Conservation (phyloP, 2,113 vertebrate species). For the Gallinago paraguaiae region DNA sequence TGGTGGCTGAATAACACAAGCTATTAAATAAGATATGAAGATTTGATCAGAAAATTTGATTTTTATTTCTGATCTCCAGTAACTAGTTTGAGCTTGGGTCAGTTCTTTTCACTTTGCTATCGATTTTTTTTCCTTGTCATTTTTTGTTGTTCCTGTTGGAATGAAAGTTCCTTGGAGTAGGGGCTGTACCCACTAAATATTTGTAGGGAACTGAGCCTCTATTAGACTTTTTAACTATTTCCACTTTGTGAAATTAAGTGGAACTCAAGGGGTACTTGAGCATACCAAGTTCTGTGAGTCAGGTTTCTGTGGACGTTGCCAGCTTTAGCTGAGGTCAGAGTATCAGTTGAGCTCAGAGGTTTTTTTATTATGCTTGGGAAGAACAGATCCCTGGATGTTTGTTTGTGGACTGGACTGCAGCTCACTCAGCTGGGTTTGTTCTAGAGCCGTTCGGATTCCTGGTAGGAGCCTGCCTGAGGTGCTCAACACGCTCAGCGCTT, state of each 20-base stretch:
- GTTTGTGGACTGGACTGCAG: not conserved
- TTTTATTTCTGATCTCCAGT: not conserved
- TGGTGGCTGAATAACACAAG: not conserved
- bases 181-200: not conserved
- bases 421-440: not conserved
- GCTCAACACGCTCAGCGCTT: not conserved
- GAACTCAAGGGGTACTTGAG: not conserved
- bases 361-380: not conserved
- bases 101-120: not conserved
- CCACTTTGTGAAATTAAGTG: not conserved
- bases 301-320: not conserved
- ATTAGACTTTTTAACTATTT: not conserved
- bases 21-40: not conserved
- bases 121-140: fast-evolving
- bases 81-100: not conserved
- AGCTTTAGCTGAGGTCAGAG: not conserved
- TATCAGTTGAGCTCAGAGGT: not conserved
- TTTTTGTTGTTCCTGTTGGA: not conserved
- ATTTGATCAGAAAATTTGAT: not conserved
- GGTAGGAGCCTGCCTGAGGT: not conserved
- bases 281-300: not conserved
- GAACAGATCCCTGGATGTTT: not conserved
- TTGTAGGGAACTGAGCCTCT: not conserved
- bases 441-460: not conserved
- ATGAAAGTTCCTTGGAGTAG: not conserved